Base-by-base conservation (phyloP, 2,888 invertebrate genomes). In the Cerastis leucographa region DNA sequence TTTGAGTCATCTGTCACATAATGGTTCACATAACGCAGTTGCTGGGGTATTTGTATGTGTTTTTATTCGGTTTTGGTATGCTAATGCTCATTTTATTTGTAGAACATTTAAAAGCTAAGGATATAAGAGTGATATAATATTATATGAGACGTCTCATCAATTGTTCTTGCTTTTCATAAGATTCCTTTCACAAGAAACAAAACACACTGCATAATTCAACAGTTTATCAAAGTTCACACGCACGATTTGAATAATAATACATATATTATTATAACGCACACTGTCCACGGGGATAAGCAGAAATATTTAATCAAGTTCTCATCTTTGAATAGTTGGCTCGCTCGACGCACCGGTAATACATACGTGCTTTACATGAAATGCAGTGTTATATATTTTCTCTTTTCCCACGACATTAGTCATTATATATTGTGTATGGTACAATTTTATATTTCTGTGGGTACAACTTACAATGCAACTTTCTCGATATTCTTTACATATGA, bases 341-440 rank as follows among this genome's bases (percentile, higher is more conserved):
- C 51, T 69, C 56, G 64, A 12, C 51, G 67, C 86, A 81, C 80
- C 84, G 88, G 84, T 83, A 87, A 78, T 74, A 61, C 19, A 22
- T 67, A 87, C 88, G 86, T 87, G 88, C 77, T 44, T 79, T 59
- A 84, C 78, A 85, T 83, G 51, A 76, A 49, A 72, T 46, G n/a
- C 29, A 29, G 59, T 54, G 76, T 71, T 76, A 79, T 51, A 85
- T 74, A 84, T 84, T 86, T 87, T 84, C 86, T 80, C 81, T 74
- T 79, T 84, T 84, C 85, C 83, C 84, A 85, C 83, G 84, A 68
- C 62, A 56, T 82, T 69, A 65, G 46, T 59, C 74, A 11, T 56
- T 35, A 35, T 78, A 35, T 59, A 64, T 46, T 78, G 49, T 51
- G 49, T 61, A 76, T 35, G 44, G 46, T 54, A 46, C 54, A 54